Conservation (phyloP, 2,797 vertebrate genomes). For the Avahi laniger region DNA sequence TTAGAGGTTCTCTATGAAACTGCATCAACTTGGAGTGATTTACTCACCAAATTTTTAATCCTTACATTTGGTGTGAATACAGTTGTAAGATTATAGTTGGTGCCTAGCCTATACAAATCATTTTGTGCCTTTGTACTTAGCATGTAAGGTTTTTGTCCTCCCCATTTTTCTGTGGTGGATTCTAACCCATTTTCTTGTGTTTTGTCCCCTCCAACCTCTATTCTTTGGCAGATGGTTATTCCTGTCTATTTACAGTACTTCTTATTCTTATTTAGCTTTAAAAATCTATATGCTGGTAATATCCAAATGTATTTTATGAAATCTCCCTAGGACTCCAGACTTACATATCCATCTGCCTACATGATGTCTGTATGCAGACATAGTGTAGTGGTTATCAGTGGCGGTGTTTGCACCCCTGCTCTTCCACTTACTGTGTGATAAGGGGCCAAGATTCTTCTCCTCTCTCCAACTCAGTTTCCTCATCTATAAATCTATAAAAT, state of each 20-base stretch:
- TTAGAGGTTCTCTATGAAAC: not conserved
- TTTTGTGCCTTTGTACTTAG: not conserved
- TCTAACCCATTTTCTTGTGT: slow-evolving; percentile 16
- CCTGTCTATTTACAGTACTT: not conserved
- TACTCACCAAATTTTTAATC: not conserved
- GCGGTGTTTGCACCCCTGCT: not conserved
- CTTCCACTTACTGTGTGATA: not conserved
- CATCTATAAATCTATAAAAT: not conserved
- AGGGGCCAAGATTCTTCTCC: not conserved
- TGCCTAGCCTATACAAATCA: not conserved
- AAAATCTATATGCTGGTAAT: not conserved
- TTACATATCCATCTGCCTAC: not conserved
- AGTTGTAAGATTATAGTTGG: not conserved
- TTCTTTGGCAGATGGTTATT: not conserved
- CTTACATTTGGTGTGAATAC: not conserved
- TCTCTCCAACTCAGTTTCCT: not conserved
- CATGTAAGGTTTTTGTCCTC: not conserved
- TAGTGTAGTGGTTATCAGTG: not conserved
- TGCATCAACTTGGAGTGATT: not conserved
- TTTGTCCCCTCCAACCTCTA: not conserved
- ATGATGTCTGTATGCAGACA: not conserved
- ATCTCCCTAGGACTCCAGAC: not conserved
- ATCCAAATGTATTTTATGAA: slow-evolving; percentile 9
- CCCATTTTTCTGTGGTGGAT: not conserved
- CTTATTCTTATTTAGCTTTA: not conserved